Base-by-base conservation (phyloP, 2,113 vertebrate genomes). In the Dromaius novaehollandiae region DNA sequence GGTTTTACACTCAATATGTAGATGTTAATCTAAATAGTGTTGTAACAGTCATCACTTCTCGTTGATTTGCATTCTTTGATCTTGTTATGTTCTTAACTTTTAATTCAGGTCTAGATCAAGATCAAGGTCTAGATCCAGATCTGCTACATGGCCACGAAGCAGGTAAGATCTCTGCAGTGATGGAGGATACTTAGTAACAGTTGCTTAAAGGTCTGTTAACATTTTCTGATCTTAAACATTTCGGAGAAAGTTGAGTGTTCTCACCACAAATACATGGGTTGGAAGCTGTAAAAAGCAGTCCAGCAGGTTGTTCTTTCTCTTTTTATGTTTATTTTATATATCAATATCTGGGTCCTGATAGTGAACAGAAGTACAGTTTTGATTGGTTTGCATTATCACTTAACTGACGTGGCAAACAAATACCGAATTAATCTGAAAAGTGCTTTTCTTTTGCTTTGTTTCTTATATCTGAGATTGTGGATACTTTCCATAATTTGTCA, bases 121-220 rank as follows among this genome's bases (percentile, higher is more conserved):
- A 71, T 99, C 99, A 24, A 98, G 98, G 53, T 99, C 99, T 53
- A 97, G 98, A 76, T 99, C 99, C 68, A 97, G 98, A 64, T 99
- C 98, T 69, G 96, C 97, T 80, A 99, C 99, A 7, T 97, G 96
- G 95, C 98, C 98, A 51, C 98, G 98, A 95, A 99, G 98, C 98
- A 99, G 98, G 99, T 99, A 97, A 93, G 68, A 28, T 65, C 28
- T 84, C 5, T 48, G 38, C 25, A 2, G 2, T 75, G 42, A 36
- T 34, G 50, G 5, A 2, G 1, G 13, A 11, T 25, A 9, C 4
- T 30, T 88, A 25, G 17, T 56, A 16, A 24, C 70, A 63, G 6
- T 36, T 69, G 8, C 28, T 69, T 63, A 7, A 7, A 64, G 65
- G 7, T 36, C 42, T 77, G 1, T 4, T 46, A 11, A 55, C 5